Percentiles rank a stretch among this genome's conserved stretches.
phyloP scores from a whole-genome alignment of 2,797 vertebrate genomes.

The Sebastes nivosus region DNA sequence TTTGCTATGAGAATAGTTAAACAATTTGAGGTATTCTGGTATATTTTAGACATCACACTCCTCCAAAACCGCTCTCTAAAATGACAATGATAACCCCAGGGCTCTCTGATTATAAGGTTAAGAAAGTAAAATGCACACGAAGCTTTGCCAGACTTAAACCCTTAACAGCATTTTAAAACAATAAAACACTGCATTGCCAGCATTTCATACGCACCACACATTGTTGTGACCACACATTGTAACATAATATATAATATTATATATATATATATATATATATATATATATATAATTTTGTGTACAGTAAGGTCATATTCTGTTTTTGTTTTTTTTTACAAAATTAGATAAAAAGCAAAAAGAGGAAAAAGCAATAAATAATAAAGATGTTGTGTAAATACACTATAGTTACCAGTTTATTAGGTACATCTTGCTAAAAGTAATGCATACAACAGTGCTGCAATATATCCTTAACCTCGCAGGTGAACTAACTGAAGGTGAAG shows the following conservation, averaged over 20 bases:
- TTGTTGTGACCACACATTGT: not conserved
- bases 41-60: not conserved
- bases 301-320: not conserved
- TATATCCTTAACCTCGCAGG: not conserved
- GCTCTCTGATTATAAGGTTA: not conserved
- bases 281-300: no score
- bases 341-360: not conserved
- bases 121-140: not conserved
- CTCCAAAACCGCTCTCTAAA: not conserved
- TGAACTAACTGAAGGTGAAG: no score
- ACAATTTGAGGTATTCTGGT: slow-evolving; percentile 1
- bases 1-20: slow-evolving; percentile 20
- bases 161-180: not conserved
- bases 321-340: not conserved
- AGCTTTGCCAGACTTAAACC: not conserved
- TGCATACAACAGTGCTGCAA: not conserved
- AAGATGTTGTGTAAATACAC: not conserved
- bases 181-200: not conserved
- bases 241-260: not conserved
- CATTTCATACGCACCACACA: not conserved
- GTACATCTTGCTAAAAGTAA: not conserved
- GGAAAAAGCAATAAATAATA: not conserved
- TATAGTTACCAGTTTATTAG: not conserved
- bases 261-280: no score
- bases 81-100: not conserved